phyloP scores from a whole-genome alignment of 1,140 invertebrate species.

The Samia ricini region DNA sequence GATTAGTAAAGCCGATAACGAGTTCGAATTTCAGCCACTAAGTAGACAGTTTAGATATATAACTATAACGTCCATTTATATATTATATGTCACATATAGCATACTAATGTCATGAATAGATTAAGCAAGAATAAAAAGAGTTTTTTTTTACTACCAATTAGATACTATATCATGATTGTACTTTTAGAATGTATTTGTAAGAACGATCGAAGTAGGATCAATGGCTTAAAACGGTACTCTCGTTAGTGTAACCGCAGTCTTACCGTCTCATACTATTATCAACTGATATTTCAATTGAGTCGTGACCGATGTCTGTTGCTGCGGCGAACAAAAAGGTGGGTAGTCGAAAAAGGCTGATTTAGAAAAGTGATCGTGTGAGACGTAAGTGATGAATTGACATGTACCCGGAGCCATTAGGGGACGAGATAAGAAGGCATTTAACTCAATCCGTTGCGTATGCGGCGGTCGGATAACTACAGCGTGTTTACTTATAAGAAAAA shows the following conservation, averaged over 20 bases:
- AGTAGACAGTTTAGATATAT: too few species aligned
- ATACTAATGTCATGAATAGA: too few species aligned
- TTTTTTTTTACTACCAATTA: too few species aligned
- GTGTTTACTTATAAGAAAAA: slow-evolving; percentile 15
- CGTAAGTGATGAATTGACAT: slow-evolving; percentile 62
- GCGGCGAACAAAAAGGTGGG: slow-evolving; percentile 13
- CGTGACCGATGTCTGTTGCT: slow-evolving; percentile 15
- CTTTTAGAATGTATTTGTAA: too few species aligned
- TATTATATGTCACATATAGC: too few species aligned
- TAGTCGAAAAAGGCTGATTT: slow-evolving; percentile 44
- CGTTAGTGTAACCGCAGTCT: background rate
- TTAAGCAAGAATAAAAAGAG: too few species aligned
- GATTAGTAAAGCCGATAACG: too few species aligned
- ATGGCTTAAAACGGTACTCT: background rate
- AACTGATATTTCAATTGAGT: slow-evolving; percentile 17
- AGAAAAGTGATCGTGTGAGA: slow-evolving; percentile 45
- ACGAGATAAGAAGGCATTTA: slow-evolving; percentile 55
- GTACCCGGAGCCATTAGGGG: slow-evolving; percentile 55
- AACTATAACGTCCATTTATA: too few species aligned
- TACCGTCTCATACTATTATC: slow-evolving; percentile 16
- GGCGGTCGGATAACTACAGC: slow-evolving; percentile 25
- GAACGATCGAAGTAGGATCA: too few species aligned
- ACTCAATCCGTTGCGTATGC: slow-evolving; percentile 45
- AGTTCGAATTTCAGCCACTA: too few species aligned
- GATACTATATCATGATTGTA: too few species aligned